Evolutionary conservation across 2,797 vertebrate species (phyloP), one percentile per base, ranked within the genome.

Genomic region (Oreochromis mossambicus): DNA sequence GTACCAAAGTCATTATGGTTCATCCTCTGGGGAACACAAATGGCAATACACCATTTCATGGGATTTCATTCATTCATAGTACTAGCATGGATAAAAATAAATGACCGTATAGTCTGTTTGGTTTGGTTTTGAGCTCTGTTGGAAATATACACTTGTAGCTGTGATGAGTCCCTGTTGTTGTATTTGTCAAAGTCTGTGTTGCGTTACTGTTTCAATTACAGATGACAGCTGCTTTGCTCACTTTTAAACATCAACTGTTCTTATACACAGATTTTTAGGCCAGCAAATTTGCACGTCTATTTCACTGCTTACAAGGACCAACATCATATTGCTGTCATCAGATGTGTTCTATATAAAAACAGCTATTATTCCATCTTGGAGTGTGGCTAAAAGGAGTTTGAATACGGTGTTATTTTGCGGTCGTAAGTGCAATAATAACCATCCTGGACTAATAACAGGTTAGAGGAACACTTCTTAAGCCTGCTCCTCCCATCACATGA

Each of bases 401-500:
- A 87, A 86, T 77, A 90, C 11, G 24, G 50, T 92, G 86, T 82
- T 87, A 88, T 91, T 92, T 90, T 82, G 92, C 48, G 90, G 93
- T 89, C 54, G 77, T 78, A 81, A 85, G 86, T 87, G 78, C 85
- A 85, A 83, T 92, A 88, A 95, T 95, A 92, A 88, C 82, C 1
- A 14, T 77, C 80, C 75, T 83, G 79, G 43, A 70, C 83, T 93
- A 95, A 96, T 93, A 87, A 93, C 88, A 92, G 88, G 87, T 83
- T 89, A 7, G 79, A 78, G 77, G 76, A 75, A 48, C 82, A 14
- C 75, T 48, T 51, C 86, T 89, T 93, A 92, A 91, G 81, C 83
- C 89, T 80, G 83, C 87, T 91, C 91, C 91, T 90, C 92, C 91
- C 91, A 83, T 90, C 87, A 89, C 85, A 86, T 92, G 90, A 90